Conservation (phyloP, 2,113 vertebrate genomes). For the Hydrolagus affinis region DNA sequence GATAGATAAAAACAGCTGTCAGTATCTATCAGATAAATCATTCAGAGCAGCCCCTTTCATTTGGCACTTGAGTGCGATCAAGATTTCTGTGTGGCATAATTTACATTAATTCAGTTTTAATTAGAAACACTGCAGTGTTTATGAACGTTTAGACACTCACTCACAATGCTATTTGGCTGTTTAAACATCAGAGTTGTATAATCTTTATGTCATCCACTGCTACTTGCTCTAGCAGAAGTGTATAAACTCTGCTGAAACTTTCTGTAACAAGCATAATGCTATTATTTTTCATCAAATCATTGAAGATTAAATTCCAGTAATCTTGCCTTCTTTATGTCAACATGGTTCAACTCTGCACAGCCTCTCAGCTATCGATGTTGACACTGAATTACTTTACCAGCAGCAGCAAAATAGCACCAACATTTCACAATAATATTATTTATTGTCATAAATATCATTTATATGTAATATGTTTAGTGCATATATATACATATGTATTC, state of each 20-base stretch:
- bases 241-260: neutral
- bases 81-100: neutral
- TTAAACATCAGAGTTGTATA: no score
- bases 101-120: constrained; percentile 9
- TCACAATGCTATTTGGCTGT: no score
- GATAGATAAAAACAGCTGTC: constrained; percentile 21
- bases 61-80: neutral
- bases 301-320: neutral
- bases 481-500: no score
- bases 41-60: neutral
- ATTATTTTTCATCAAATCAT: neutral
- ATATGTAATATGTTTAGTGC: no score
- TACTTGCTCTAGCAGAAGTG: neutral
- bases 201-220: no score
- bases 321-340: neutral
- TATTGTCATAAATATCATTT: no score
- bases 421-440: no score
- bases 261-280: neutral
- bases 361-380: neutral
- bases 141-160: neutral
- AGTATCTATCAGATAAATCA: constrained; percentile 14
- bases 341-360: no score
- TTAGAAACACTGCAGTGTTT: constrained; percentile 2
- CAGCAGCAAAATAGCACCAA: no score
- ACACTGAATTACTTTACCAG: no score